phyloP scores from a whole-genome alignment of 1,140 invertebrate species.

The Trichomalopsis sarcophagae region DNA sequence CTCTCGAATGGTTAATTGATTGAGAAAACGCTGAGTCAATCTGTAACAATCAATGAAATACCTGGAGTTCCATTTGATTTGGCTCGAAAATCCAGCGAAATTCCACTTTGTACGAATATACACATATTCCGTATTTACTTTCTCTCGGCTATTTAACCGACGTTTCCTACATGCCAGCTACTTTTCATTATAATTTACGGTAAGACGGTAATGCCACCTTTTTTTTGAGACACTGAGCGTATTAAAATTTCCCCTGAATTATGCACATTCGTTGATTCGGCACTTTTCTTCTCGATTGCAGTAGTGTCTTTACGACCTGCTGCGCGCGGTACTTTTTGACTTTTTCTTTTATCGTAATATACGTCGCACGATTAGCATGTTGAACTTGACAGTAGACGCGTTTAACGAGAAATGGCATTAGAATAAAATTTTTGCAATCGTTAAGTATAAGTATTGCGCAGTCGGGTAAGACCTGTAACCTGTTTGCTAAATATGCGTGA shows the following conservation, averaged over 20 bases:
- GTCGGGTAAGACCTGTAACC: background rate
- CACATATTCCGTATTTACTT: background rate
- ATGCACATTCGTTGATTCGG: too few relatives aligned
- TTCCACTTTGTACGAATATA: background rate
- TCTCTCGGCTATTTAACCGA: background rate
- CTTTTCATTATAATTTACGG: background rate
- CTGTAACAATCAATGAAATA: conserved; percentile 24
- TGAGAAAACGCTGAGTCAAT: conserved; percentile 40
- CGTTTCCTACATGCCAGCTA: background rate
- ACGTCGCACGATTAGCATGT: background rate
- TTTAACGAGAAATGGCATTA: background rate
- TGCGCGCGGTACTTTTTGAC: background rate
- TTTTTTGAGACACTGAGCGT: background rate
- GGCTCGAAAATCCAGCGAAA: background rate
- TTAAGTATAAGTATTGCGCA: background rate
- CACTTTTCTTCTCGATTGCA: background rate
- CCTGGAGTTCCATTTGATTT: conserved; percentile 9
- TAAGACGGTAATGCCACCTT: background rate
- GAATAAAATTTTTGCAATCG: background rate
- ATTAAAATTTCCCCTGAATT: too few relatives aligned
- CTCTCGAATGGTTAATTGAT: conserved; percentile 32
- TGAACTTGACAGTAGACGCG: background rate
- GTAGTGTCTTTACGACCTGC: too few relatives aligned
- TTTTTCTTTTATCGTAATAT: background rate
- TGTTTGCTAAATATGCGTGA: background rate